Percentiles rank a stretch among this genome's conserved stretches.
Conservation (phyloP, 2,113 vertebrate species). For the Eurystomus gularis region DNA sequence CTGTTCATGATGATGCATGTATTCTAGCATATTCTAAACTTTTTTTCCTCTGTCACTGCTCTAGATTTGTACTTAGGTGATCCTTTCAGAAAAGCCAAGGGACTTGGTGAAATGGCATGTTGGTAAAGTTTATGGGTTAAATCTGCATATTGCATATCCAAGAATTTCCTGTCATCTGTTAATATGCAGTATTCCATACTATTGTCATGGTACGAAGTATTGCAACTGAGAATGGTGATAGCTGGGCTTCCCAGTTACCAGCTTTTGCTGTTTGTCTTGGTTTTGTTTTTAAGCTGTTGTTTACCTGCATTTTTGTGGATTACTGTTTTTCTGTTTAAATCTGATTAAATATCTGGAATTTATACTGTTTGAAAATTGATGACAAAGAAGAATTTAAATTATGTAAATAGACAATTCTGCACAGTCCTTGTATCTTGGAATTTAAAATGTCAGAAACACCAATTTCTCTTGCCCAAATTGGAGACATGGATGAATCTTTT, state of each 20-base stretch:
- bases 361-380: not conserved
- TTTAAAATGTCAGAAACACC: not conserved
- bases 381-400: not conserved
- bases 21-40: not conserved
- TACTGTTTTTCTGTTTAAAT: not conserved
- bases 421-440: not conserved
- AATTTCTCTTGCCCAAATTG: not conserved
- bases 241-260: not conserved
- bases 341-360: not conserved
- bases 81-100: not conserved
- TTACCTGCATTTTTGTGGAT: not conserved
- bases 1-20: not conserved
- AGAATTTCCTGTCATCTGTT: not conserved
- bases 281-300: not conserved
- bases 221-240: not conserved
- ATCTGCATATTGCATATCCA: not conserved
- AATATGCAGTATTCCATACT: not conserved
- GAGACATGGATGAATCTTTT: not conserved
- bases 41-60: not conserved
- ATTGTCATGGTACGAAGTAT: not conserved
- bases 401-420: not conserved
- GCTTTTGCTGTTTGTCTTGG: not conserved
- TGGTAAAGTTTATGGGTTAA: not conserved
- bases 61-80: fast-evolving
- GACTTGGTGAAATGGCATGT: not conserved